phyloP scores from a whole-genome alignment of 1,140 invertebrate species.

The Diploscapter pachys region DNA sequence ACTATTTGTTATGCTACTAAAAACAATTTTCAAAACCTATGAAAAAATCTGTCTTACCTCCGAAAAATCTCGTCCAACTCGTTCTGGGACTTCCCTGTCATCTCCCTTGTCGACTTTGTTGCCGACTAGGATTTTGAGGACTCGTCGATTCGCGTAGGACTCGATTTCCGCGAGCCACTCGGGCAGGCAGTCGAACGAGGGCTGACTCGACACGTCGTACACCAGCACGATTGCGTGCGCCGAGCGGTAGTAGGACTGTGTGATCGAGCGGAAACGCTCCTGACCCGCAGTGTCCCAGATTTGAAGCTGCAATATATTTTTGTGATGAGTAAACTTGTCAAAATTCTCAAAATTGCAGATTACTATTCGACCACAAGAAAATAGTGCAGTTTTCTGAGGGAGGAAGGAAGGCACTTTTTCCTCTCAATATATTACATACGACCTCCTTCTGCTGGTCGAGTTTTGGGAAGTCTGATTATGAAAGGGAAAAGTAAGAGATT shows the following conservation, averaged over 20 bases:
- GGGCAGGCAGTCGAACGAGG: conserved; percentile 81
- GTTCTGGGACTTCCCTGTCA: conserved; percentile 54
- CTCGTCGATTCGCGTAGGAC: conserved; percentile 57
- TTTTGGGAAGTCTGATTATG: neutral
- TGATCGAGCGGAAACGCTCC: conserved; percentile 74
- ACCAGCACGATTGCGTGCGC: conserved; percentile 70
- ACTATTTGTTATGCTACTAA: neutral
- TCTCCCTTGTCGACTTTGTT: conserved; percentile 59
- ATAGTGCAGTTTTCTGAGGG: too few species aligned
- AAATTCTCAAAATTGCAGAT: neutral
- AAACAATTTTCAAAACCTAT: conserved; percentile 1
- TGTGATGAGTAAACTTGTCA: neutral
- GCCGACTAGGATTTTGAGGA: conserved; percentile 57
- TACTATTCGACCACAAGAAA: too few species aligned
- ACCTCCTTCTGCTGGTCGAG: too few species aligned
- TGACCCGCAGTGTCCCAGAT: conserved; percentile 92
- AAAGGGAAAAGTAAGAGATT: conserved; percentile 2
- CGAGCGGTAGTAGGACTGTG: conserved; percentile 66
- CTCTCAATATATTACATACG: too few species aligned
- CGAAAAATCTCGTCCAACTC: conserved; percentile 53
- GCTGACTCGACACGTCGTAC: conserved; percentile 87
- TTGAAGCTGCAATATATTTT: conserved; percentile 71
- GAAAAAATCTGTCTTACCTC: conserved; percentile 25
- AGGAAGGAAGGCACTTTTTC: too few species aligned
- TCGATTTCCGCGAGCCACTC: conserved; percentile 88